Percentiles rank a stretch among this genome's conserved stretches.
Evolutionary conservation across 2,888 invertebrate genomes (phyloP).

Genomic region (Eudemis profundana): DNA sequence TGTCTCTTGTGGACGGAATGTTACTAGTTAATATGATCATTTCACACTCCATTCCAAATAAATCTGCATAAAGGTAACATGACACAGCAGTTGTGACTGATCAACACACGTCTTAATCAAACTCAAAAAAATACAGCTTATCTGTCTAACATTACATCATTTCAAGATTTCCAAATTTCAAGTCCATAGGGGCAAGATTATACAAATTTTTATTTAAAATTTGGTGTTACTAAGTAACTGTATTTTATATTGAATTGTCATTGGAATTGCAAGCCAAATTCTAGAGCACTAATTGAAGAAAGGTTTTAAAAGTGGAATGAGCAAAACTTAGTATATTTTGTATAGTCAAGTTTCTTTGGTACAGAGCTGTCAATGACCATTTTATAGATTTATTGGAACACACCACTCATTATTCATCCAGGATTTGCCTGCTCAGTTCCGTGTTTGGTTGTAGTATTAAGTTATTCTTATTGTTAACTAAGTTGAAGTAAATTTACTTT

Average conservation of each 20-base stretch:
- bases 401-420: constrained; percentile 11
- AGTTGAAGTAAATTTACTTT: constrained; percentile 21
- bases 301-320: no score
- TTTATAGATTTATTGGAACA: constrained; percentile 14
- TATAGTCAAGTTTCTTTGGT: neutral
- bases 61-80: constrained; percentile 15
- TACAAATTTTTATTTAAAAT: constrained; percentile 4
- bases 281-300: no score
- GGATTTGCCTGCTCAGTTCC: neutral
- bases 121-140: no score
- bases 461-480: constrained; percentile 12
- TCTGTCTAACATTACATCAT: no score
- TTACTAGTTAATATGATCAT: constrained; percentile 20
- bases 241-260: no score
- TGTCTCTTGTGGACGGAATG: constrained; percentile 21
- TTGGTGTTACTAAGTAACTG: no score
- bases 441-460: constrained; percentile 24
- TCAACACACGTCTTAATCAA: no score
- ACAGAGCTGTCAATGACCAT: neutral
- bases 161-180: no score
- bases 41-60: constrained; percentile 22
- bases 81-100: neutral
- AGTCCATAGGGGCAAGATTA: no score
- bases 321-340: neutral
- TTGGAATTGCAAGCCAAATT: no score